phyloP scores from a whole-genome alignment of 2,888 invertebrate genomes.

The Cosmia pyralina region DNA sequence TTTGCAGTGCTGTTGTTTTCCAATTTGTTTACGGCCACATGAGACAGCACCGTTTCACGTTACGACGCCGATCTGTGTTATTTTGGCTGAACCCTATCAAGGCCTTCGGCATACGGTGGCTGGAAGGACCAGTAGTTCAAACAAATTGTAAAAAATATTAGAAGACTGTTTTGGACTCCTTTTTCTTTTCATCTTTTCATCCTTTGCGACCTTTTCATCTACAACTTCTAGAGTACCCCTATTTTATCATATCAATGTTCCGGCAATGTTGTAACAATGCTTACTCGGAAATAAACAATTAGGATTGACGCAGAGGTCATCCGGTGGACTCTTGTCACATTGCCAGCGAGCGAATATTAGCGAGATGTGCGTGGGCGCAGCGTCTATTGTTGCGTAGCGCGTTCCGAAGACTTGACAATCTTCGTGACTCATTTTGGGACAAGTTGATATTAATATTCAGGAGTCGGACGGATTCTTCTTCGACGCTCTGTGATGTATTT shows the following conservation, averaged over 20 bases:
- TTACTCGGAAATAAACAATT: slow-evolving; percentile 75
- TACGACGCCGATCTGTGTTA: background rate
- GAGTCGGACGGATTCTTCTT: background rate
- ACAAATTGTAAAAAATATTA: background rate
- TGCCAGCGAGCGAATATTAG: slow-evolving; percentile 74
- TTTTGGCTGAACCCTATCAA: background rate
- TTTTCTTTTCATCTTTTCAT: background rate
- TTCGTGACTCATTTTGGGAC: slow-evolving; percentile 41
- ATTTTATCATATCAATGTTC: slow-evolving; percentile 21
- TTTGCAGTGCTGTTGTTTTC: background rate
- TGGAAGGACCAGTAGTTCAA: background rate
- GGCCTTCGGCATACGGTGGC: background rate
- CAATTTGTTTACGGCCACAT: background rate
- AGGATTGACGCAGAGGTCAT: slow-evolving; percentile 71
- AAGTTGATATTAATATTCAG: slow-evolving; percentile 8
- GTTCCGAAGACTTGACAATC: slow-evolving; percentile 36
- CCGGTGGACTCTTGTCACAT: slow-evolving; percentile 66
- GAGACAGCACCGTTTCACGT: background rate
- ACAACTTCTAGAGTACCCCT: background rate
- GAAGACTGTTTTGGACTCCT: background rate
- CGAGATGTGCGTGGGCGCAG: slow-evolving; percentile 67
- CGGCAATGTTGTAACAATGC: slow-evolving; percentile 43
- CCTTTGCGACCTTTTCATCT: too few species aligned
- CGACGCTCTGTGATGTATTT: background rate
- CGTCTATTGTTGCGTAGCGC: slow-evolving; percentile 60